Conservation (phyloP, 2,797 vertebrate species). For the Falco biarmicus region DNA sequence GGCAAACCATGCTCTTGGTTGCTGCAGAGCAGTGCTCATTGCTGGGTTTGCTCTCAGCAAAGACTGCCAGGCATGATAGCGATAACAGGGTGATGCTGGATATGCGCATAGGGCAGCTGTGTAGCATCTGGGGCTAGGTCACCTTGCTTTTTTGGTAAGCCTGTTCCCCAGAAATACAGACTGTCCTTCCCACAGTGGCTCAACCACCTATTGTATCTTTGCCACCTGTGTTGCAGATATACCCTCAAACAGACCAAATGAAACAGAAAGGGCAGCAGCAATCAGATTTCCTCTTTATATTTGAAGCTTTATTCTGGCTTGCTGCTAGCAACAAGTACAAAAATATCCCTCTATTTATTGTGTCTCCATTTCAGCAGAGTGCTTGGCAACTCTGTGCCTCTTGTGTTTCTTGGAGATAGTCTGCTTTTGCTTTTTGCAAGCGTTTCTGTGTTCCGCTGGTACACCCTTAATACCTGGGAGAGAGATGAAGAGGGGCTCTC, state of each 20-base stretch:
- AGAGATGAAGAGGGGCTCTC: not conserved
- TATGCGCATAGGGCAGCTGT: not conserved
- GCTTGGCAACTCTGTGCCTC: not conserved
- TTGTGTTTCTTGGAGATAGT: not conserved
- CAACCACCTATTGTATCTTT: fast-evolving
- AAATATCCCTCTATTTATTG: not conserved
- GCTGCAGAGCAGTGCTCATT: fast-evolving
- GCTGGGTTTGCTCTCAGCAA: not conserved
- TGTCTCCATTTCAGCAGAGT: not conserved
- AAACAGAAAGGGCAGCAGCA: not conserved
- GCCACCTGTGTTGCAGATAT: no score
- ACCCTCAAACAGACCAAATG: not conserved
- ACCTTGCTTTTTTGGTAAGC: not conserved
- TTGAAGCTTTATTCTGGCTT: not conserved
- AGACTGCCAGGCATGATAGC: not conserved
- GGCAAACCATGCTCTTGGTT: not conserved
- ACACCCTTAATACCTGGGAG: not conserved
- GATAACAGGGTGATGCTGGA: not conserved
- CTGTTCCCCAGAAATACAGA: not conserved
- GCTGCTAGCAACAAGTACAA: not conserved
- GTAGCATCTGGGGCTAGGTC: not conserved
- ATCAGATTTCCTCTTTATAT: not conserved
- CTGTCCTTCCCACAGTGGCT: not conserved
- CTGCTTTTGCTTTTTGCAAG: not conserved
- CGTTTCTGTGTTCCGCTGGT: not conserved